Conservation (phyloP, 2,888 invertebrate species). For the Erebia ligea region DNA sequence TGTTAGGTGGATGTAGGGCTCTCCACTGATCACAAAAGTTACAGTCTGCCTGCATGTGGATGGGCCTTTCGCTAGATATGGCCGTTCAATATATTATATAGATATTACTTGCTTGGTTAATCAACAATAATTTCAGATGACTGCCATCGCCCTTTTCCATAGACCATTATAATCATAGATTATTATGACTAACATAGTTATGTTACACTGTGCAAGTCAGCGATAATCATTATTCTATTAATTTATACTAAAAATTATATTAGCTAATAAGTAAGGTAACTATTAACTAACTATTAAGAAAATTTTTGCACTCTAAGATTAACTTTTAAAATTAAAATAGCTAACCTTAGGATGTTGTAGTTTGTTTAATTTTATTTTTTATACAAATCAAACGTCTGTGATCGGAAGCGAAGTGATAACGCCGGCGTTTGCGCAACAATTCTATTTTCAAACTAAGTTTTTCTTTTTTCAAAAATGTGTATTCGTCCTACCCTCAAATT, state of each 20-base stretch:
- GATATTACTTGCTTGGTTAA: too few species aligned
- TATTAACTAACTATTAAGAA: too few species aligned
- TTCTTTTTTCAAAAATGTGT: background rate
- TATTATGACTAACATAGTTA: too few species aligned
- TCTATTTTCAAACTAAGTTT: background rate
- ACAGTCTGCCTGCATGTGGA: too few species aligned
- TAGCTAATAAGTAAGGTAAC: conserved; percentile 29
- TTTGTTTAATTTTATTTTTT: conserved; percentile 56
- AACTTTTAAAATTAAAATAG: conserved; percentile 37
- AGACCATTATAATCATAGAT: too few species aligned
- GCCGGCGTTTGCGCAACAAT: conserved; percentile 23
- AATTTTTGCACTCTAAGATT: conserved; percentile 62
- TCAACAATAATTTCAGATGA: too few species aligned
- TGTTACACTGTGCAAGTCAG: background rate
- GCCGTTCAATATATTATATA: too few species aligned
- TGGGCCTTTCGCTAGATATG: too few species aligned
- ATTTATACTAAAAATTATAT: conserved; percentile 32
- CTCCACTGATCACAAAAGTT: too few species aligned
- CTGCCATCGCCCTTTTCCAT: too few species aligned
- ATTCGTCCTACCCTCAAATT: too few species aligned
- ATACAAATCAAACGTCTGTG: conserved; percentile 45
- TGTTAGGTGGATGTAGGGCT: too few species aligned
- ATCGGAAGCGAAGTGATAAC: conserved; percentile 17
- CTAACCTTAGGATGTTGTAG: conserved; percentile 52
- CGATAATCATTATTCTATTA: conserved; percentile 20